Evolutionary conservation across 2,888 invertebrate genomes (phyloP), one percentile per base, ranked within the genome.

Genomic region (Dione juno): DNA sequence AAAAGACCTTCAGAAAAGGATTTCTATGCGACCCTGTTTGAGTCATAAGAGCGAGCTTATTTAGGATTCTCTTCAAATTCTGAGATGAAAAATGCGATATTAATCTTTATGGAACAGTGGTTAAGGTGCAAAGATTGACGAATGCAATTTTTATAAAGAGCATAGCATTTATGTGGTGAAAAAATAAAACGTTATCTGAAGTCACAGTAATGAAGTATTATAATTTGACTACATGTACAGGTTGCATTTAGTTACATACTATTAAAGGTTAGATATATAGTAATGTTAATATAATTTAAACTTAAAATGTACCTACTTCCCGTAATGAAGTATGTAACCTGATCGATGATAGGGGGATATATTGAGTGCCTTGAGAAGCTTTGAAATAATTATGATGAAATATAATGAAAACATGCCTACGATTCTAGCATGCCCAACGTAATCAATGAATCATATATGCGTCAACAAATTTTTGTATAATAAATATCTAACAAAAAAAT

Each of bases 1-100:
- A 70, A 74, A 76, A 74, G 75, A 74, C 64, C 70, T 66, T 63
- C 59, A 76, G 71, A 73, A 73, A 76, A 72, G 71, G 71, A 72
- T 67, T 72, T 72, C 72, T 70, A 68, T 70, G 66, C 73, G 59
- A 61, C 70, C 67, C 16, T 58, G 67, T 69, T 58, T 73, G 66
- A 66, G 64, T 48, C 41, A 67, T 67, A 65, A 72, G 70, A 45
- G 67, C 73, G 57, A 73, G 70, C 75, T 70, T 72, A 73, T 73
- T 73, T 73, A 68, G 63, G 54, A 67, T 54, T 72, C 54, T 61
- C 59, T 61, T 61, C 43, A 61, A 28, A 58, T 43, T 61, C 43
- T 61, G 9, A 28, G 16, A 66, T 28, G 41, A n/a, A 66, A 48
- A 53, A 35, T n/a, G 37, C 16, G 54, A 54, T 54, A 54, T 54